Base-by-base conservation (phyloP, 1,140 invertebrate species). In the Drosophila nannoptera region DNA sequence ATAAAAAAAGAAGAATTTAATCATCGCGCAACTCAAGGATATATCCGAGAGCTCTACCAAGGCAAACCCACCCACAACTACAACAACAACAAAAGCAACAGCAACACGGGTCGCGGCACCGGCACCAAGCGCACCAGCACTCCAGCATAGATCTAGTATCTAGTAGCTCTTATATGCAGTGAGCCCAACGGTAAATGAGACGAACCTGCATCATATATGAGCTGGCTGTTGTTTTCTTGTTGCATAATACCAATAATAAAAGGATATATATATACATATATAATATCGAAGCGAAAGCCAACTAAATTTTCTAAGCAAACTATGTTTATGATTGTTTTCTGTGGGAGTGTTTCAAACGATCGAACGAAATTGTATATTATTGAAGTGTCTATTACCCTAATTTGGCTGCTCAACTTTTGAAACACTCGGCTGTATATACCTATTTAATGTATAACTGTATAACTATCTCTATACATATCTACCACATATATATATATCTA, bases 221-320 rank as follows among this genome's bases (percentile, higher is more conserved):
- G 75, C 80, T 84, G 80, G 66, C 76, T 83, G 73, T 84, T 76
- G 58, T 72, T 82, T 71, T 81, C 61, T 82, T 82, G 67, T 83
- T 82, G 55, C 60, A 77, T 66, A 66, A 59, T 60, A 54, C 32
- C 32, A 49, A 53, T 64, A 58, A 50, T 64, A 58, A 50, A 55
- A 53, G 69, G 46, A 59, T 60, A 71, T 60, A 68, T 58, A 75
- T 50, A 53, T 59, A 78, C 36, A 75, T 64, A 61, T 80, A 69
- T 69, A 48, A 36, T 35, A 48, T 16, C 8, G 43, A 64, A 45
- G 9, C 4, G 11, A 45, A 22, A 60, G 22, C 22, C 22, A 60
- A 60, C 43, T 35, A 33, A 46, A 46, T 46, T 22, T 46, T 38
- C 12, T 32, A 55, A 69, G 59, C 53, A 32, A 61, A 45, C 12